A percentile compares a stretch with the other conserved stretches of the same genome.
These are phyloP conservation scores for Decapterus maruadsi DNA, from an alignment of 2,797 vertebrate genomes.

Conservation along the genomic window DNA sequence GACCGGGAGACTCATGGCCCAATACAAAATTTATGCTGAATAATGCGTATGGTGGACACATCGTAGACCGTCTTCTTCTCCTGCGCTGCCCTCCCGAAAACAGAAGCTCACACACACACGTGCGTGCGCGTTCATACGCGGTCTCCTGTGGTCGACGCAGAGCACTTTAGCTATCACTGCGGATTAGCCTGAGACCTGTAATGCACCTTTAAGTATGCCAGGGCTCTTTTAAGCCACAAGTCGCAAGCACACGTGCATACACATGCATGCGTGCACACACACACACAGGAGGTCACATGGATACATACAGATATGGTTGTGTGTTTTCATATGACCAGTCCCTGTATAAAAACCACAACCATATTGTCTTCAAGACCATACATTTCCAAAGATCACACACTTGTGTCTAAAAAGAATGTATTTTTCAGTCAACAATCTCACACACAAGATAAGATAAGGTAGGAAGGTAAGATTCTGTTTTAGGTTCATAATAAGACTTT, in stretches of 20 bases:
- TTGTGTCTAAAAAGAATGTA: neutral
- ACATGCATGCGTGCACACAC: neutral
- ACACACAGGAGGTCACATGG: neutral
- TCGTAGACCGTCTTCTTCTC: slow-evolving; percentile 77
- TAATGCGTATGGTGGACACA: slow-evolving; percentile 87
- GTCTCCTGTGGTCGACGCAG: slow-evolving; percentile 87
- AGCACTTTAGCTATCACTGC: slow-evolving; percentile 95
- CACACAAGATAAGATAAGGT: too few relatives aligned
- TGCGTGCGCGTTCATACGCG: slow-evolving; percentile 6
- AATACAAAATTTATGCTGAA: slow-evolving; percentile 90
- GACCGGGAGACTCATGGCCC: slow-evolving; percentile 74
- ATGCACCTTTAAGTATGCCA: slow-evolving; percentile 92
- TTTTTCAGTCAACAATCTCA: neutral
- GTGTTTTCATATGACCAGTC: neutral
- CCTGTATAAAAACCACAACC: neutral
- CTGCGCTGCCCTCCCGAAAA: slow-evolving; percentile 64
- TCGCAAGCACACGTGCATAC: slow-evolving; percentile 18
- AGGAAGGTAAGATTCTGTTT: neutral
- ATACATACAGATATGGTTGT: neutral
- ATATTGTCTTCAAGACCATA: neutral
- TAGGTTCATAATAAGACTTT: too few relatives aligned
- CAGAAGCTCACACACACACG: slow-evolving; percentile 15
- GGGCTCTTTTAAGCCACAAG: slow-evolving; percentile 88
- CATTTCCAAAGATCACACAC: neutral
- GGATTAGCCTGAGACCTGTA: slow-evolving; percentile 93